These are phyloP conservation scores for Centropristis striata DNA, from an alignment of 2,113 vertebrate species.

Conservation along the genomic window DNA sequence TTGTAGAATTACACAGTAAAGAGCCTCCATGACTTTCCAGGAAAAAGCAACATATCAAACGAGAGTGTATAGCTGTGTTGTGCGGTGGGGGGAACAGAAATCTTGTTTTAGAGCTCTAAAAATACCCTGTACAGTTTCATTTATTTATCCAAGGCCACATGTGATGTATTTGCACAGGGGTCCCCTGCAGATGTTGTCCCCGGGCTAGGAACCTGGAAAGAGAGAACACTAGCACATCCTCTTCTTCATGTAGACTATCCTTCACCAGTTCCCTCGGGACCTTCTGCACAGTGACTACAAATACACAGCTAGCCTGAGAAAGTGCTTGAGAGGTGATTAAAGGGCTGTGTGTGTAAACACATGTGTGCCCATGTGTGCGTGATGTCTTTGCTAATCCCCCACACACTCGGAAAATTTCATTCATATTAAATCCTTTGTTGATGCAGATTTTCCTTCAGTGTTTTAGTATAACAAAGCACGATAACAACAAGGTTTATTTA, in stretches of 20 bases:
- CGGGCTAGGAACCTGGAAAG: constrained; percentile 37
- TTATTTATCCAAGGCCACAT: constrained; percentile 59
- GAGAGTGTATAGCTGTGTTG: constrained; percentile 23
- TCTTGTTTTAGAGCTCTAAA: constrained; percentile 51
- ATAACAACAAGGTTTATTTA: constrained; percentile 29
- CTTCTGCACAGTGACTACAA: constrained; percentile 16
- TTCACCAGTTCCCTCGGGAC: constrained; percentile 20
- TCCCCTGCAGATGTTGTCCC: constrained; percentile 52
- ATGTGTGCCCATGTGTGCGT: background rate
- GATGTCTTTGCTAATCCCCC: constrained; percentile 8
- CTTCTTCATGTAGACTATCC: constrained; percentile 23
- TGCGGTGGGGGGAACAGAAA: background rate
- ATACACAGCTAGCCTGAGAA: constrained; percentile 13
- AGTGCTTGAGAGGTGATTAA: constrained; percentile 24
- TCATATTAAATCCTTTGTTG: constrained; percentile 29
- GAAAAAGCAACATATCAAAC: background rate
- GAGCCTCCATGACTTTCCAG: constrained; percentile 25
- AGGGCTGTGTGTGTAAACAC: background rate
- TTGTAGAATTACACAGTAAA: background rate
- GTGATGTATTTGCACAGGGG: constrained; percentile 35
- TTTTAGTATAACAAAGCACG: constrained; percentile 4
- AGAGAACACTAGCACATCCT: constrained; percentile 26
- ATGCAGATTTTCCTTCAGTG: constrained; percentile 6
- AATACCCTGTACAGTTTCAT: constrained; percentile 47
- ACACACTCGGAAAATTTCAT: constrained; percentile 27